Evolutionary conservation across 1,140 invertebrate genomes (phyloP).

Genomic region (Zeugodacus cucurbitae): DNA sequence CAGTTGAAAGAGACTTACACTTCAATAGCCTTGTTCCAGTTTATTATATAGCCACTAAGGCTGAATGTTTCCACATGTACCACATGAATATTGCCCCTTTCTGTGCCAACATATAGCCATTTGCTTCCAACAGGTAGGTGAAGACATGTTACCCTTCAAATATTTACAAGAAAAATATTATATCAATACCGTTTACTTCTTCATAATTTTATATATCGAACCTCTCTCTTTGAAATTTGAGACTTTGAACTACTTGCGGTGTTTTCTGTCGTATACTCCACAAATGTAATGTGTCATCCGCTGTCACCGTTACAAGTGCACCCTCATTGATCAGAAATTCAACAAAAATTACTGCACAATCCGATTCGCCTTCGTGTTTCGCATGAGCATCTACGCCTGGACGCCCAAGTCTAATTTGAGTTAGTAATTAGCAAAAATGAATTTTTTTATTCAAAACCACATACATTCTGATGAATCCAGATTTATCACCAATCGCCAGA

Average conservation of each 20-base stretch:
- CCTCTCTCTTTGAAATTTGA: conserved; percentile 98
- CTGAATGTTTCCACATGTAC: conserved; percentile 96
- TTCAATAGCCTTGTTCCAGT: conserved; percentile 99
- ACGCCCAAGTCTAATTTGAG: conserved; percentile 80
- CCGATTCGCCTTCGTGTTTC: conserved; percentile 80
- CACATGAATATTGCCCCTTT: conserved; percentile 97
- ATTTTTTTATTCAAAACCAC: conserved; percentile 32
- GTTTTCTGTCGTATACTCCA: conserved; percentile 98
- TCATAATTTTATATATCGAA: conserved; percentile 59
- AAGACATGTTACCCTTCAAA: conserved; percentile 88
- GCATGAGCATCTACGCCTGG: conserved; percentile 95
- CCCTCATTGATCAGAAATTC: conserved; percentile 97
- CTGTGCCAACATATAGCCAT: conserved; percentile 98
- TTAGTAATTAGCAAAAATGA: neutral
- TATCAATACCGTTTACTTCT: neutral
- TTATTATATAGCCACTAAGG: conserved; percentile 98
- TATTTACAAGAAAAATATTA: conserved; percentile 16
- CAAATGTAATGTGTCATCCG: conserved; percentile 94
- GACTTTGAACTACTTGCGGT: conserved; percentile 93
- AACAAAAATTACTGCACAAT: conserved; percentile 85
- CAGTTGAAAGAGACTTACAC: conserved; percentile 90
- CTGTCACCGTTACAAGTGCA: conserved; percentile 90
- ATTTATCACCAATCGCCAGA: conserved; percentile 95
- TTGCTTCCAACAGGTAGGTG: conserved; percentile 96
- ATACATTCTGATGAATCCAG: conserved; percentile 95